Percentiles rank a stretch among this genome's conserved stretches.
These are phyloP conservation scores for Leptothorax acervorum DNA, from an alignment of 2,888 invertebrate species.

Conservation along the genomic window DNA sequence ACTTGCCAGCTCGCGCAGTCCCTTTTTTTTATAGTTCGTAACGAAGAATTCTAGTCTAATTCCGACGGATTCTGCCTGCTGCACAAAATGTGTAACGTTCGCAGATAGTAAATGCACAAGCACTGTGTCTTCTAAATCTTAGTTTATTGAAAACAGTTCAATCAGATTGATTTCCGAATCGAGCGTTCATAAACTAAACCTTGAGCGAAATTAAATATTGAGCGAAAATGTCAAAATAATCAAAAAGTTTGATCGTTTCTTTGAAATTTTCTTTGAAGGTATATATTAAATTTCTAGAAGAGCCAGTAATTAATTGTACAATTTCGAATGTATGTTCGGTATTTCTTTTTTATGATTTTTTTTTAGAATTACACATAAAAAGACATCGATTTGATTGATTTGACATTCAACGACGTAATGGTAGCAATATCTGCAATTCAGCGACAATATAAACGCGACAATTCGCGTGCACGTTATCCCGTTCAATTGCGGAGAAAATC, in stretches of 20 bases:
- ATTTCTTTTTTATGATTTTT: neutral
- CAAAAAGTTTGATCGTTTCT: neutral
- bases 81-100: neutral
- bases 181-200: neutral
- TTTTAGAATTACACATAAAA: neutral
- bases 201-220: neutral
- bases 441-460: neutral
- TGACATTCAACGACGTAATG: neutral
- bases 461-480: slow-evolving; percentile 1
- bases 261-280: neutral
- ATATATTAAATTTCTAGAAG: neutral
- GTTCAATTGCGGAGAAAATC: slow-evolving; percentile 7
- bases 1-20: neutral
- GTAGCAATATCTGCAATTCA: slow-evolving; percentile 5
- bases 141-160: neutral
- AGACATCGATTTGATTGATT: neutral
- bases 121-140: neutral
- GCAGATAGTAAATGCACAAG: neutral
- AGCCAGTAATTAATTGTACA: neutral
- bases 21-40: neutral
- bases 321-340: neutral
- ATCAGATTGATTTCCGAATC: neutral
- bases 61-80: slow-evolving; percentile 2
- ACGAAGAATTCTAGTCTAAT: neutral
- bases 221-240: neutral